Conservation (phyloP, 2,888 invertebrate species). For the Pristionchus maxplancki region DNA sequence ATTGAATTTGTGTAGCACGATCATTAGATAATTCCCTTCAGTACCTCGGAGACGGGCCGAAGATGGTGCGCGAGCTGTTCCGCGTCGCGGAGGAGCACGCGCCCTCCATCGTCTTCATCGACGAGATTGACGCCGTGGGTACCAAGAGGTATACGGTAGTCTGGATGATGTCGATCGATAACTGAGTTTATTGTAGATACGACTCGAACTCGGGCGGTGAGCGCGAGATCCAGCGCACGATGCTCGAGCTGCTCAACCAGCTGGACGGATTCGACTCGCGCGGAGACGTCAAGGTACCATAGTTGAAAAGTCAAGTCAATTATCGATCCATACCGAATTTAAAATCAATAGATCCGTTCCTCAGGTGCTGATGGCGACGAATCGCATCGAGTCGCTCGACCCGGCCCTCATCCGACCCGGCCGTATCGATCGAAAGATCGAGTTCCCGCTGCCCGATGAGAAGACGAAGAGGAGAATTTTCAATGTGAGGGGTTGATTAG, state of each 20-base stretch:
- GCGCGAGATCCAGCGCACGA: conserved; percentile 98
- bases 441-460: conserved; percentile 98
- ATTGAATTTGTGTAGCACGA: too few species aligned
- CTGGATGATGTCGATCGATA: conserved; percentile 80
- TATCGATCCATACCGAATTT: neutral
- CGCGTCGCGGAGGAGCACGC: conserved; percentile 99
- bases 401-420: conserved; percentile 98
- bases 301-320: neutral
- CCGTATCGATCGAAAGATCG: conserved; percentile 98
- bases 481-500: conserved; percentile 56
- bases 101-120: conserved; percentile 99
- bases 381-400: conserved; percentile 97
- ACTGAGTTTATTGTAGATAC: conserved; percentile 89
- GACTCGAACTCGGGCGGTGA: conserved; percentile 99
- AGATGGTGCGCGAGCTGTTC: conserved; percentile 96
- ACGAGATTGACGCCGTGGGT: conserved; percentile 99
- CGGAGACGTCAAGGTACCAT: conserved; percentile 91
- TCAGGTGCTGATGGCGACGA: conserved; percentile 96
- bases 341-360: neutral
- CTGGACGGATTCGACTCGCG: conserved; percentile 97
- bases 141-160: conserved; percentile 87
- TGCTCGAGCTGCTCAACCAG: conserved; percentile 98
- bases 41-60: conserved; percentile 97
- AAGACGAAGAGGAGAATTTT: conserved; percentile 90
- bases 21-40: too few species aligned